These are phyloP conservation scores for Cossypha niveicapilla DNA, from an alignment of 2,797 vertebrate genomes.

Conservation along the genomic window DNA sequence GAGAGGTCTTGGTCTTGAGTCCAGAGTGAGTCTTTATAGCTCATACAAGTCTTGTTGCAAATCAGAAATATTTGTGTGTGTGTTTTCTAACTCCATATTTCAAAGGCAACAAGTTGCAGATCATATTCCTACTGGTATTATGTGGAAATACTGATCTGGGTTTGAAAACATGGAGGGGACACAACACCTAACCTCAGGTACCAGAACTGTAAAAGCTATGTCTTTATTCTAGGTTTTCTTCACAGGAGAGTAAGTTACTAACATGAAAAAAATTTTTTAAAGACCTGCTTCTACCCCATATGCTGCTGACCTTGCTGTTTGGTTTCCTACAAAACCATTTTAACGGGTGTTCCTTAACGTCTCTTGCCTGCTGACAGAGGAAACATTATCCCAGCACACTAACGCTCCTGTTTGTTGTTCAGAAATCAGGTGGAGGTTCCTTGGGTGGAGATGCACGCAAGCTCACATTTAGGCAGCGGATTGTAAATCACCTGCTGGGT, in stretches of 20 bases:
- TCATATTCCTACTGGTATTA: not conserved
- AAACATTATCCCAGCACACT: not conserved
- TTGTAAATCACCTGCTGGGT: constrained; percentile 97
- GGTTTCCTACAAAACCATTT: not conserved
- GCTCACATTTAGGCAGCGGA: constrained; percentile 90
- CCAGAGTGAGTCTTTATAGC: not conserved
- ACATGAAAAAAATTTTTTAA: not conserved
- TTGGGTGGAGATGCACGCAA: constrained; percentile 84
- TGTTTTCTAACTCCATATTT: not conserved
- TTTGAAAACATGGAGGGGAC: not conserved
- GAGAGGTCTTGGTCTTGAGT: not conserved
- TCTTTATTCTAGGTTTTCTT: not conserved
- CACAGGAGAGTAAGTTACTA: not conserved
- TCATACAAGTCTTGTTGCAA: not conserved
- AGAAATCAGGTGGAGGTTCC: constrained; percentile 83
- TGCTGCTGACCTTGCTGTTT: not conserved
- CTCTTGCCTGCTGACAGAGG: not conserved
- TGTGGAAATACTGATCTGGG: not conserved
- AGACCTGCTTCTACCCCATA: not conserved
- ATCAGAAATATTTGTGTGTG: not conserved
- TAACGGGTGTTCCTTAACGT: not conserved
- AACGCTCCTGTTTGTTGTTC: constrained; percentile 74
- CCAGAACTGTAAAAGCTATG: not conserved
- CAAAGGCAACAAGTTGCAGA: not conserved
- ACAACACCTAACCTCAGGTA: not conserved